A percentile compares a stretch with the other conserved stretches of the same genome.
Conservation (phyloP, 1,140 invertebrate genomes). For the Archegozetes longisetosus region DNA sequence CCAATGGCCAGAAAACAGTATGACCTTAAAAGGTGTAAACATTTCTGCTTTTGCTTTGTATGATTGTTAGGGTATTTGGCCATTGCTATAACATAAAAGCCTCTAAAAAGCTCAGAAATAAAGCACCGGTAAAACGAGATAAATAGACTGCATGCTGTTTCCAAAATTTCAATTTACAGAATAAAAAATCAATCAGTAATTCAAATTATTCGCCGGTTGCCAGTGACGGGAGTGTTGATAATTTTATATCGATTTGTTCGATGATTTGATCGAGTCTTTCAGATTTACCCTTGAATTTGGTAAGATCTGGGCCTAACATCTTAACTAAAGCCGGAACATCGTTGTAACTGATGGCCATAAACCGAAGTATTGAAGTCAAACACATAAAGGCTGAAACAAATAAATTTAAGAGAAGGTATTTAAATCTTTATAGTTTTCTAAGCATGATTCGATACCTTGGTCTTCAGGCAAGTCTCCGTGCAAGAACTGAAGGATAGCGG, state of each 20-base stretch:
- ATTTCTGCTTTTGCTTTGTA: no score
- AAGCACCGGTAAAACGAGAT: background rate
- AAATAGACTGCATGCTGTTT: background rate
- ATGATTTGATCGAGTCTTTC: constrained; percentile 61
- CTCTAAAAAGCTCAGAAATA: no score
- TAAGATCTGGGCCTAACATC: constrained; percentile 77
- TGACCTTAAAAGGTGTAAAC: no score
- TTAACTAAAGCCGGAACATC: constrained; percentile 65
- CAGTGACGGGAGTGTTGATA: constrained; percentile 4
- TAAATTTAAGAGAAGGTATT: constrained; percentile 2
- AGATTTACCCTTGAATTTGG: constrained; percentile 59
- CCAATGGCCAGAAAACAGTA: no score
- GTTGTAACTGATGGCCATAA: constrained; percentile 54
- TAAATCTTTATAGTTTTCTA: background rate
- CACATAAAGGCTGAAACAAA: constrained; percentile 19
- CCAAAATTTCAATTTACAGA: background rate
- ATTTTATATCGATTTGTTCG: constrained; percentile 31
- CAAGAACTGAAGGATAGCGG: constrained; percentile 80
- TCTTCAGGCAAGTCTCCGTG: constrained; percentile 59
- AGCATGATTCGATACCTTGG: constrained; percentile 32
- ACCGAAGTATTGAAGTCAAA: constrained; percentile 47
- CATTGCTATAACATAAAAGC: no score
- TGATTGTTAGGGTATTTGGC: no score
- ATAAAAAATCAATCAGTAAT: no score
- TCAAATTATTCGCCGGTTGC: no score